A percentile compares a stretch with the other conserved stretches of the same genome.
Conservation (phyloP, 2,797 vertebrate genomes). For the Acipenser transmontanus region DNA sequence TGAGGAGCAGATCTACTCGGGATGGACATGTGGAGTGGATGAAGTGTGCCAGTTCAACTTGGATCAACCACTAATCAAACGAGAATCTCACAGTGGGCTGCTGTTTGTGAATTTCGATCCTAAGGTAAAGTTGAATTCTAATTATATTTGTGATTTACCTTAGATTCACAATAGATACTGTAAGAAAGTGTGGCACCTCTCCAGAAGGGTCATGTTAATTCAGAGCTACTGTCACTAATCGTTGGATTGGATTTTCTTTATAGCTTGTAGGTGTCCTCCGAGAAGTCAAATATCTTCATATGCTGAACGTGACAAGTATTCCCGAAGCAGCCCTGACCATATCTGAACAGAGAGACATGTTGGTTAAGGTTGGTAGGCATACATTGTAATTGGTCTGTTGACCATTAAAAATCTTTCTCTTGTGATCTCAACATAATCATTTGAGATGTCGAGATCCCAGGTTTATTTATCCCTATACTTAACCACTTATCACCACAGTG, state of each 20-base stretch:
- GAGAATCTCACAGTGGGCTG: constrained; percentile 49
- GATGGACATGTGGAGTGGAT: constrained; percentile 62
- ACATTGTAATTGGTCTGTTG: too few relatives aligned
- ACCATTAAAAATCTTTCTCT: too few relatives aligned
- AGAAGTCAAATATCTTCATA: constrained; percentile 72
- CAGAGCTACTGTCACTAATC: background rate
- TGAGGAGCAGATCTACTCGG: constrained; percentile 53
- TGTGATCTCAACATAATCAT: too few relatives aligned
- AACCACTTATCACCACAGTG: too few relatives aligned
- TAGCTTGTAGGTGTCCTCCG: constrained; percentile 65
- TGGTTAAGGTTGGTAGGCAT: constrained; percentile 60
- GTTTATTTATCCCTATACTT: too few relatives aligned
- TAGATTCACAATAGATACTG: background rate
- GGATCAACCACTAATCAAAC: constrained; percentile 62
- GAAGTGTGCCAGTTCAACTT: constrained; percentile 65
- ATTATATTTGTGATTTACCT: background rate
- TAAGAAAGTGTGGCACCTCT: background rate
- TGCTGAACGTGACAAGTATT: constrained; percentile 52
- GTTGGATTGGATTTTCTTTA: constrained; percentile 27
- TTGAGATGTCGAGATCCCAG: too few relatives aligned
- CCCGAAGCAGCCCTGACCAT: constrained; percentile 59
- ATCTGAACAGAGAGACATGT: constrained; percentile 59
- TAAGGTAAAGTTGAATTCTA: constrained; percentile 43
- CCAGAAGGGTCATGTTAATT: background rate
- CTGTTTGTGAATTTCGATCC: constrained; percentile 72